These are phyloP conservation scores for Centroberyx gerrardi DNA, from an alignment of 2,797 vertebrate species.

Conservation along the genomic window DNA sequence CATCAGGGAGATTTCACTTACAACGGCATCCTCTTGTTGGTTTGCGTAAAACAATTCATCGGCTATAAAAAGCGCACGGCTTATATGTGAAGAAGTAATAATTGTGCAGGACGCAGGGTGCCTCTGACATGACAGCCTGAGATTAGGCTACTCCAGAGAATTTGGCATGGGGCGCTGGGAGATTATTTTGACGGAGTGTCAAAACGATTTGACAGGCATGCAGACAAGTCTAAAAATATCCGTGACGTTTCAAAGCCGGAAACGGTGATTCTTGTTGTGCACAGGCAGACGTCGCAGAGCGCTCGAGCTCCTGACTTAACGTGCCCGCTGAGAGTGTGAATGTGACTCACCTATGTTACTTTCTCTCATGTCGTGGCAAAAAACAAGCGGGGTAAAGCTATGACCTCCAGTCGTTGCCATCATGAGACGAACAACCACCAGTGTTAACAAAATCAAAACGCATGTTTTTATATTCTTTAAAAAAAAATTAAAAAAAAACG, in stretches of 20 bases:
- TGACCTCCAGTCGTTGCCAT: slow-evolving; percentile 27
- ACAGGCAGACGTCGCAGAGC: slow-evolving; percentile 17
- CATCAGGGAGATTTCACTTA: no score
- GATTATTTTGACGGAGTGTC: slow-evolving; percentile 77
- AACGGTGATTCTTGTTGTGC: slow-evolving; percentile 42
- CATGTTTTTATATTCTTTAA: no score
- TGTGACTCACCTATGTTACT: slow-evolving; percentile 62
- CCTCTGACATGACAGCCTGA: slow-evolving; percentile 52
- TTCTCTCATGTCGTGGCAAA: slow-evolving; percentile 28
- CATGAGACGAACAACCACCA: no score
- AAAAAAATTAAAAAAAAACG: no score
- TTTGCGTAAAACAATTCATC: neutral
- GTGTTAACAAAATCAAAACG: no score
- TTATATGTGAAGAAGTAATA: slow-evolving; percentile 10
- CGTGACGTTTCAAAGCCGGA: slow-evolving; percentile 73
- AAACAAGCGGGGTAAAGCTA: slow-evolving; percentile 28
- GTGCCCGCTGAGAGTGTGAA: slow-evolving; percentile 38
- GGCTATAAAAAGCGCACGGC: no score
- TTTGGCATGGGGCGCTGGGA: slow-evolving; percentile 60
- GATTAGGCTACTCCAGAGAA: slow-evolving; percentile 71
- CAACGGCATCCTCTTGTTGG: neutral
- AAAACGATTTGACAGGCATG: slow-evolving; percentile 77
- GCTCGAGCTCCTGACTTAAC: slow-evolving; percentile 27
- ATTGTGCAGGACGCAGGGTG: slow-evolving; percentile 35
- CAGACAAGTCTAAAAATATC: slow-evolving; percentile 81